These are phyloP conservation scores for Tipula vernalis DNA, from an alignment of 2,888 invertebrate species.

Conservation along the genomic window DNA sequence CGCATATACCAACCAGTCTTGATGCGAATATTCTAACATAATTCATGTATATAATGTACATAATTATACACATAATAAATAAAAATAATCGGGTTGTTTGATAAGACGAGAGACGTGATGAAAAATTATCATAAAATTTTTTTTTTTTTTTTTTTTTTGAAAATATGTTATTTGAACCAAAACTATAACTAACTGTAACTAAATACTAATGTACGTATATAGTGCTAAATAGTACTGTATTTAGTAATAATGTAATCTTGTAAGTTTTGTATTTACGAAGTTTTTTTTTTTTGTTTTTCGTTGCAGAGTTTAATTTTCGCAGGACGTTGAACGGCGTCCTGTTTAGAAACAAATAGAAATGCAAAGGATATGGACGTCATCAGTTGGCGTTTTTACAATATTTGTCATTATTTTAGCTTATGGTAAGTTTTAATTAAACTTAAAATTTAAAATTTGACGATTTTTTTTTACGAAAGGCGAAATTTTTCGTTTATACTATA, in stretches of 20 bases:
- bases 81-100: background rate
- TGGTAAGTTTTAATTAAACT: background rate
- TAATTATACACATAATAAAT: background rate
- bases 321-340: background rate
- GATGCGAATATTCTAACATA: no score
- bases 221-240: background rate
- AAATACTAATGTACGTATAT: background rate
- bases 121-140: background rate
- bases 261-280: background rate
- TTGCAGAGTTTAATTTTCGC: background rate
- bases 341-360: background rate
- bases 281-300: background rate
- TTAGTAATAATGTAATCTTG: background rate
- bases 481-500: no score
- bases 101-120: background rate
- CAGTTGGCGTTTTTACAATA: background rate
- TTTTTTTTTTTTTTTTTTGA: background rate
- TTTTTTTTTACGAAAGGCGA: no score
- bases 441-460: no score
- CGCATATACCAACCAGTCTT: no score
- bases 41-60: background rate
- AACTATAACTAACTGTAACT: background rate
- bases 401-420: background rate
- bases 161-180: background rate
- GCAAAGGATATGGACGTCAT: constrained; percentile 6